These are phyloP conservation scores for Amia ocellicauda DNA, from an alignment of 2,113 vertebrate species.

Conservation along the genomic window DNA sequence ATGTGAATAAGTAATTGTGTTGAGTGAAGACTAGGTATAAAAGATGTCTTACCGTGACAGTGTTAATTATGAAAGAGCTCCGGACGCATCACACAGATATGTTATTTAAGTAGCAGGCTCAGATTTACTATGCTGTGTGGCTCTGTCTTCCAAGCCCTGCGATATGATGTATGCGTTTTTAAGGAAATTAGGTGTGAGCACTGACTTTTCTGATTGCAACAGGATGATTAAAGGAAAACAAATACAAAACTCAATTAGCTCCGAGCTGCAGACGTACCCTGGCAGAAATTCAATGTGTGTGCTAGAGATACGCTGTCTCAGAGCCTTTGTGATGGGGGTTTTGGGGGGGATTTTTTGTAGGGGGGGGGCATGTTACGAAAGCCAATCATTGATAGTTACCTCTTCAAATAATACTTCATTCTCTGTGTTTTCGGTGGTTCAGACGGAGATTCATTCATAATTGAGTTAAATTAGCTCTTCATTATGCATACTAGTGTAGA, in stretches of 20 bases:
- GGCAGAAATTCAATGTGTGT: constrained; percentile 68
- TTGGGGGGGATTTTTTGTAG: constrained; percentile 42
- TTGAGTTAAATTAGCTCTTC: background rate
- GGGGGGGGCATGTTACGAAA: too few species aligned
- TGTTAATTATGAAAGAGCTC: constrained; percentile 43
- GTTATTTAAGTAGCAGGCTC: constrained; percentile 23
- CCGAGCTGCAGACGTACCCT: constrained; percentile 32
- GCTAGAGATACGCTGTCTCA: constrained; percentile 49
- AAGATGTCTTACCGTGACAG: constrained; percentile 30
- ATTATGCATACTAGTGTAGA: background rate
- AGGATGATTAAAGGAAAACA: constrained; percentile 40
- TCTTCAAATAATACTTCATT: constrained; percentile 9
- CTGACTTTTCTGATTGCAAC: constrained; percentile 54
- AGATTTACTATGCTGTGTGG: constrained; percentile 28
- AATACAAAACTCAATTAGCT: background rate
- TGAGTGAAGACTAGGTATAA: constrained; percentile 28
- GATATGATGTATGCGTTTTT: constrained; percentile 11
- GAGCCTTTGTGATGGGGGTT: constrained; percentile 41
- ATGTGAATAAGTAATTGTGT: constrained; percentile 28
- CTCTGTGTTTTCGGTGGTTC: background rate
- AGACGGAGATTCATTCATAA: background rate
- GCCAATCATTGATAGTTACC: constrained; percentile 4
- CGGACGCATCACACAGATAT: constrained; percentile 30
- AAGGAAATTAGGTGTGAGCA: constrained; percentile 22
- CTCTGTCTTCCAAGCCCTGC: constrained; percentile 11